These are phyloP conservation scores for Avahi laniger DNA, from an alignment of 2,797 vertebrate genomes.

Conservation along the genomic window DNA sequence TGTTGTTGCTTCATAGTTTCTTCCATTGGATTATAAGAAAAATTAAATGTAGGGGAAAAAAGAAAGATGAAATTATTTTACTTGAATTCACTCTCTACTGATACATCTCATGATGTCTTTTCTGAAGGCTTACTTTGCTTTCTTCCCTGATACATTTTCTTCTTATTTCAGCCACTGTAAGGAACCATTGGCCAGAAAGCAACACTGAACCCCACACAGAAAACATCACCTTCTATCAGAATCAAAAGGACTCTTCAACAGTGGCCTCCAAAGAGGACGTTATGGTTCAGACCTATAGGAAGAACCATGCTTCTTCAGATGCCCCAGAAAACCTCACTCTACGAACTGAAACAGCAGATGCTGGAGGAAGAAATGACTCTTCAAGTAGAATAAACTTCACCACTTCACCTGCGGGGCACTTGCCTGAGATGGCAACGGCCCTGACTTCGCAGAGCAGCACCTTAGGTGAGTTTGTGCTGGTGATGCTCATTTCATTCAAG, in stretches of 20 bases:
- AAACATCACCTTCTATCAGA: background rate
- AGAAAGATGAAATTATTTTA: background rate
- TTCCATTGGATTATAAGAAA: background rate
- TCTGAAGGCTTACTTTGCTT: background rate
- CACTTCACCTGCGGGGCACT: background rate
- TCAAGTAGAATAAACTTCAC: background rate
- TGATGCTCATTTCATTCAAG: background rate
- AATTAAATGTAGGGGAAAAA: background rate
- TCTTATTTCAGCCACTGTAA: conserved; percentile 45
- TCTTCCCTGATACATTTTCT: background rate
- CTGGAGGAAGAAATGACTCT: background rate
- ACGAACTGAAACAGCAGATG: background rate
- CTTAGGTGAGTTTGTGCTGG: conserved; percentile 39
- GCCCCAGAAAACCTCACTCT: background rate
- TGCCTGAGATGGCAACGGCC: background rate
- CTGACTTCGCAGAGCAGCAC: background rate
- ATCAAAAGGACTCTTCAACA: conserved; percentile 28
- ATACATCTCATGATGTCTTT: background rate
- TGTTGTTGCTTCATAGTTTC: background rate
- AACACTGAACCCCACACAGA: background rate
- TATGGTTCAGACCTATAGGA: background rate
- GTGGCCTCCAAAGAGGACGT: background rate
- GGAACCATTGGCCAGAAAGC: background rate
- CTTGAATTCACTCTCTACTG: background rate
- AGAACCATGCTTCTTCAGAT: background rate